Conservation (phyloP, 2,888 invertebrate genomes). For the Mesorhabditis spiculigera region DNA sequence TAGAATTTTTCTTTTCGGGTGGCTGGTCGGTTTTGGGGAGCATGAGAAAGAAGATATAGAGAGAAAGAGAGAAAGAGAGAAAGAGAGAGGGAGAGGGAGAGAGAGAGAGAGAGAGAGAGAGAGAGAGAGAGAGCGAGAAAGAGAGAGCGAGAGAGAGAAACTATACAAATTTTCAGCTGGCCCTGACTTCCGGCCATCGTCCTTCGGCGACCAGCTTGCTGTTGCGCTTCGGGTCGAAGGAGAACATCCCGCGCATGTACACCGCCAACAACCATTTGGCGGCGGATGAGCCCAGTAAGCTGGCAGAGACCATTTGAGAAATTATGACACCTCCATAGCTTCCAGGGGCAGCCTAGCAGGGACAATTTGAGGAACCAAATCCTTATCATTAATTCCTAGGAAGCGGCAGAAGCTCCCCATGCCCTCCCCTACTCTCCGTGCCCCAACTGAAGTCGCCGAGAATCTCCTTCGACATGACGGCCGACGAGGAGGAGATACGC, state of each 20-base stretch:
- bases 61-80: too few species aligned
- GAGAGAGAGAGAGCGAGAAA: too few species aligned
- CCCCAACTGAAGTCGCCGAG: background rate
- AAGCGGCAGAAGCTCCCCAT: background rate
- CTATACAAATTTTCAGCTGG: background rate
- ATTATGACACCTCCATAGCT: too few species aligned
- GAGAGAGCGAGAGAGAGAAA: too few species aligned
- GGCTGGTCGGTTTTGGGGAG: too few species aligned
- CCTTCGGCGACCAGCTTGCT: background rate
- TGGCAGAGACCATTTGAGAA: background rate
- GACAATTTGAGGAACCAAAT: background rate
- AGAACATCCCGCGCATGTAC: background rate
- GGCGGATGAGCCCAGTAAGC: background rate
- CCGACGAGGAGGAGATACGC: background rate
- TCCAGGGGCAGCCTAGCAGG: too few species aligned
- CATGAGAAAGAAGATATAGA: too few species aligned
- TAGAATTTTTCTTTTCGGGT: too few species aligned
- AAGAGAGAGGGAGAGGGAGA: too few species aligned
- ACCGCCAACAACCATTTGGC: background rate
- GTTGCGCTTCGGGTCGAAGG: background rate
- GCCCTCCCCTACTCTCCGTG: background rate
- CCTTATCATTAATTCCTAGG: background rate
- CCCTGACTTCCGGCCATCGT: background rate
- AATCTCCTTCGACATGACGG: constrained; percentile 2
- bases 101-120: too few species aligned